Percentiles rank a stretch among this genome's conserved stretches.
Evolutionary conservation across 2,113 vertebrate species (phyloP).

Genomic region (Labeo catla): DNA sequence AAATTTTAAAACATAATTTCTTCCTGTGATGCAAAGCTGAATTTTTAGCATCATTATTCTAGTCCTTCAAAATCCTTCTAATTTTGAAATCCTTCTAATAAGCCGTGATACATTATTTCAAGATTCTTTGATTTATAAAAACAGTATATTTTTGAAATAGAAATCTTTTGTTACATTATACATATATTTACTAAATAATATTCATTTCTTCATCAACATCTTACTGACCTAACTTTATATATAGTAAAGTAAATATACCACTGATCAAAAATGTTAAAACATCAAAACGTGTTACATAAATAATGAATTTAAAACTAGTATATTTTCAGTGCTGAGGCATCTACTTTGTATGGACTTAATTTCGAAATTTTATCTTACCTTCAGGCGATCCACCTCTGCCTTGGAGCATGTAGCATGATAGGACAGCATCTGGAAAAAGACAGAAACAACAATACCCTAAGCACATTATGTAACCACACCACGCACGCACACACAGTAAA

Average conservation of each 20-base stretch:
- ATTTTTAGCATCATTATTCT: too few relatives aligned
- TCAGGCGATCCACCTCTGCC: conserved; percentile 80
- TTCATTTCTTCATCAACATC: too few relatives aligned
- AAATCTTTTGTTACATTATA: background rate
- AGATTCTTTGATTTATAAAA: background rate
- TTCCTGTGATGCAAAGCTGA: too few relatives aligned
- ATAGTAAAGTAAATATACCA: background rate
- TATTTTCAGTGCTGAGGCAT: background rate
- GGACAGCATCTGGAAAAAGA: conserved; percentile 76
- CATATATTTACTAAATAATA: background rate
- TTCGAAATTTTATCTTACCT: conserved; percentile 68
- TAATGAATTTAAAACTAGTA: background rate
- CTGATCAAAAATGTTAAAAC: background rate
- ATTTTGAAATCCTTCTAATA: background rate
- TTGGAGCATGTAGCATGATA: conserved; percentile 83
- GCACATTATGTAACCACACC: background rate
- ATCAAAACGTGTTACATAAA: background rate
- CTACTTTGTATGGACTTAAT: background rate
- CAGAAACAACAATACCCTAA: background rate
- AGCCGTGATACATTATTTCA: background rate
- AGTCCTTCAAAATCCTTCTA: background rate
- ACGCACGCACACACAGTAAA: background rate
- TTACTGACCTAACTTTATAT: too few relatives aligned
- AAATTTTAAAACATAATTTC: too few relatives aligned
- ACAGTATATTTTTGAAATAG: background rate